These are phyloP conservation scores for Lasius platythorax DNA, from an alignment of 2,888 invertebrate genomes.

Conservation along the genomic window DNA sequence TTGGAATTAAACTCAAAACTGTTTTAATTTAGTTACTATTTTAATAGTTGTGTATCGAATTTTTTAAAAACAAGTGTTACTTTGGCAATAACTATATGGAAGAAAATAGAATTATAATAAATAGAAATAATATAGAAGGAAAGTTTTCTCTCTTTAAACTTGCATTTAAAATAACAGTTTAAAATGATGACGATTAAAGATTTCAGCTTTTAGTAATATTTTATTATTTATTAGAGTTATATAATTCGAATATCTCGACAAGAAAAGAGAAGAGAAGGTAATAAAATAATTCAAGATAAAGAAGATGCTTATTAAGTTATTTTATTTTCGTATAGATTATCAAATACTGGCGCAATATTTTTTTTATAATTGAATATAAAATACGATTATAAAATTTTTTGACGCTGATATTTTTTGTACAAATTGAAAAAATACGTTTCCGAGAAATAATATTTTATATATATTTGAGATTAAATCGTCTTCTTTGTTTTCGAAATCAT, in stretches of 20 bases:
- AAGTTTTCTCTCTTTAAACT: background rate
- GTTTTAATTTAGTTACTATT: constrained; percentile 24
- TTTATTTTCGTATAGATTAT: background rate
- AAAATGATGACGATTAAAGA: background rate
- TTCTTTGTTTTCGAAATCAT: background rate
- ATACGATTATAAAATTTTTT: background rate
- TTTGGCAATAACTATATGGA: background rate
- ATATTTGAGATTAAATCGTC: background rate
- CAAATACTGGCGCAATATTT: background rate
- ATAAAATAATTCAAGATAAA: background rate
- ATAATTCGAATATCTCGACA: background rate
- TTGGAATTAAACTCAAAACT: constrained; percentile 24
- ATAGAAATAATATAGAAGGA: background rate
- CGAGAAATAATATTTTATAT: background rate
- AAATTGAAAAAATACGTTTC: background rate
- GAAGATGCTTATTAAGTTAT: background rate
- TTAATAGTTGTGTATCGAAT: background rate
- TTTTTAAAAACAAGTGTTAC: background rate
- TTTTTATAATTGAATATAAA: background rate
- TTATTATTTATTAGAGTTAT: background rate
- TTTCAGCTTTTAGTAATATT: background rate
- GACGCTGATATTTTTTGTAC: background rate
- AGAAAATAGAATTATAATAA: background rate
- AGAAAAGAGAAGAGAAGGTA: background rate
- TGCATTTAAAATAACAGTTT: background rate